A percentile compares a stretch with the other conserved stretches of the same genome.
phyloP scores from a whole-genome alignment of 2,113 vertebrate genomes.

The Gymnarchus niloticus region DNA sequence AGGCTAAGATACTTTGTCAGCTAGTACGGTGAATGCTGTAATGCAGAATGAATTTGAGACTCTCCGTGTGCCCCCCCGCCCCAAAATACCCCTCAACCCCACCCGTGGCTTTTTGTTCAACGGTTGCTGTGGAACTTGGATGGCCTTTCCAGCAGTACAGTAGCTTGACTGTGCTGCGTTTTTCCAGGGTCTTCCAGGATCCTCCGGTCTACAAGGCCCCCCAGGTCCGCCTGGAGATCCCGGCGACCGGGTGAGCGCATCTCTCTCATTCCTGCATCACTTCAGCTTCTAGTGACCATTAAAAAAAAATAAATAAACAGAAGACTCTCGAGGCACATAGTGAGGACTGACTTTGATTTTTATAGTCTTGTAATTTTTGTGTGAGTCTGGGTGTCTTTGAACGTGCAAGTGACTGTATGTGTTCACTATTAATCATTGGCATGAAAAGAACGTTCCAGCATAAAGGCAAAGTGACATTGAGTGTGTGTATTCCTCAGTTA shows the following conservation, averaged over 20 bases:
- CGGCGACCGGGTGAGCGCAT: conserved; percentile 84
- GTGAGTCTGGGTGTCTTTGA: neutral
- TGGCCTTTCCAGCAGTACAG: neutral
- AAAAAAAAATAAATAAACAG: neutral
- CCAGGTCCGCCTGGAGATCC: conserved; percentile 81
- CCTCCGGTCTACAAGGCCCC: conserved; percentile 82
- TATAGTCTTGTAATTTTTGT: conserved; percentile 7
- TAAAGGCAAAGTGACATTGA: too few species aligned
- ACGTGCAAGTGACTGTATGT: neutral
- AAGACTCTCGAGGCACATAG: neutral
- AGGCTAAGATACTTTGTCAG: neutral
- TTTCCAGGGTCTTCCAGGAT: conserved; percentile 65
- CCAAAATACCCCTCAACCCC: neutral
- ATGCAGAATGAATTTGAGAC: neutral
- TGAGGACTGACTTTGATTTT: neutral
- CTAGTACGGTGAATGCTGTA: neutral
- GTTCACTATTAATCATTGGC: neutral
- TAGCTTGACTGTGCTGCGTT: conserved; percentile 40
- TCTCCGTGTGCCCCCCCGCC: neutral
- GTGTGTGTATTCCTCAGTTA: neutral
- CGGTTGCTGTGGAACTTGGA: conserved; percentile 9
- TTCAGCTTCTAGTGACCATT: neutral
- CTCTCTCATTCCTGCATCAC: conserved; percentile 30
- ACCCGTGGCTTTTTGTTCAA: neutral
- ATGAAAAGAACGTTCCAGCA: neutral